phyloP scores from a whole-genome alignment of 2,113 vertebrate species.

The Seriola aureovittata region DNA sequence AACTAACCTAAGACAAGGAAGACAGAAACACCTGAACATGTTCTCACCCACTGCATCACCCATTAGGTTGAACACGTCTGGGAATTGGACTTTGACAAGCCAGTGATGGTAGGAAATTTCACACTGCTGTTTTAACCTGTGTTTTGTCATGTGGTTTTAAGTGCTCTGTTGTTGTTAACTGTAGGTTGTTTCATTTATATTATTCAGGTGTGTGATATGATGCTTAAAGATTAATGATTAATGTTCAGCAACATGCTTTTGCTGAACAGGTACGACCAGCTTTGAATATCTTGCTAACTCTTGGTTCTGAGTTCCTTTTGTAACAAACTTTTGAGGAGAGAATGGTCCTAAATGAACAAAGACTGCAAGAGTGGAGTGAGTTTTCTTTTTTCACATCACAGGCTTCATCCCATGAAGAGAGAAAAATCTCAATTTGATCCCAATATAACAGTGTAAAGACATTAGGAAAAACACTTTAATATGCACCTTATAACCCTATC shows the following conservation, averaged over 20 bases:
- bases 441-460: neutral
- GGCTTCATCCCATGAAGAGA: neutral
- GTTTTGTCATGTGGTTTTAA: too few species aligned
- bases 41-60: too few species aligned
- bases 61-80: too few species aligned
- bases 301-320: conserved; percentile 5
- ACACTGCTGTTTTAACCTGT: too few species aligned
- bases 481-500: neutral
- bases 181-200: too few species aligned
- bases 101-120: too few species aligned
- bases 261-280: conserved; percentile 21
- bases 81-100: too few species aligned
- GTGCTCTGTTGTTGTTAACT: too few species aligned
- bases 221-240: too few species aligned
- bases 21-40: too few species aligned
- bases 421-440: neutral
- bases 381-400: neutral
- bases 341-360: conserved; percentile 20
- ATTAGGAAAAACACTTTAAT: neutral
- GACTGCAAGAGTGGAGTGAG: neutral
- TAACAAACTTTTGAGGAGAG: neutral
- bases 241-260: conserved; percentile 33
- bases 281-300: neutral
- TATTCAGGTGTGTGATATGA: too few species aligned
- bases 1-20: too few species aligned